Percentiles rank a stretch among this genome's conserved stretches.
These are phyloP conservation scores for Calyptomena viridis DNA, from an alignment of 2,113 vertebrate genomes.

Conservation along the genomic window DNA sequence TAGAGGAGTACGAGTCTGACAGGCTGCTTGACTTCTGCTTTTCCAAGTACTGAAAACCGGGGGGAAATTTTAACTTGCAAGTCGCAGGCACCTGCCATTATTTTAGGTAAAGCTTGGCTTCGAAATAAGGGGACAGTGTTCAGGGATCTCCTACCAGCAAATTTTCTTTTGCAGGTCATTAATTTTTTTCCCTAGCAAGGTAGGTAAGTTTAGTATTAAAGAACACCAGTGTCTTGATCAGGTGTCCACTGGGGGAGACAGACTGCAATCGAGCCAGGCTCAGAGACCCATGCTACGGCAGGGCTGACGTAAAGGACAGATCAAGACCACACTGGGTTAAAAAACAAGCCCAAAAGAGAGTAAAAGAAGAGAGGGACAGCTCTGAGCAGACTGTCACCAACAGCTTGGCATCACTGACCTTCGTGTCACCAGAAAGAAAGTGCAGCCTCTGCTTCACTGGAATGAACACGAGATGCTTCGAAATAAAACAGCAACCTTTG, in stretches of 20 bases:
- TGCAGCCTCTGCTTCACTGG: conserved; percentile 73
- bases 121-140: conserved; percentile 21
- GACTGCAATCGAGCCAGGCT: conserved; percentile 15
- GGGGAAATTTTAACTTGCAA: conserved; percentile 21
- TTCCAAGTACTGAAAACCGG: conserved; percentile 29
- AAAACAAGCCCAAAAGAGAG: conserved; percentile 49
- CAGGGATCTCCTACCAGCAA: conserved; percentile 59
- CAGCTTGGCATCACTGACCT: conserved; percentile 64
- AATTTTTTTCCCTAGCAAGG: conserved; percentile 40
- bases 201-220: background rate
- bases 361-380: conserved; percentile 48
- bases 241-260: background rate
- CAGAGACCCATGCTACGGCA: conserved; percentile 35
- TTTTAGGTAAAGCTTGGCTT: conserved; percentile 55
- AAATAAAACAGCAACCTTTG: conserved; percentile 79
- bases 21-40: conserved; percentile 36
- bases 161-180: conserved; percentile 8
- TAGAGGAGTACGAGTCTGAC: conserved; percentile 33
- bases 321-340: conserved; percentile 48
- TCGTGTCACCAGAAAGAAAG: conserved; percentile 72
- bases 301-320: conserved; percentile 44
- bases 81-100: conserved; percentile 47
- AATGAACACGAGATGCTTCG: conserved; percentile 75
- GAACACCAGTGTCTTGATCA: conserved; percentile 58
- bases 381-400: conserved; percentile 56